Evolutionary conservation across 2,113 vertebrate genomes (phyloP).

Genomic region (Lycaon pictus): DNA sequence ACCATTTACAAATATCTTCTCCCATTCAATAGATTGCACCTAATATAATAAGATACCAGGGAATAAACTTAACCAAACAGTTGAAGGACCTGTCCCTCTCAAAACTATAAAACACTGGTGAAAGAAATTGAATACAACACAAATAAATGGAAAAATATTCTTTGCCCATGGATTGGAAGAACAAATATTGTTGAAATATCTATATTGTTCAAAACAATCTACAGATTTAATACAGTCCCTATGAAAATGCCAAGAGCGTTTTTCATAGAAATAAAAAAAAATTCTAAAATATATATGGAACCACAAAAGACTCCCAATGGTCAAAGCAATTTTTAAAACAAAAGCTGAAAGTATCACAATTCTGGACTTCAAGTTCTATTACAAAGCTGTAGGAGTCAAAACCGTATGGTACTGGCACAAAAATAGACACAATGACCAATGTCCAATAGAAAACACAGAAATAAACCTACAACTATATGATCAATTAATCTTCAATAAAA

Average conservation of each 20-base stretch:
- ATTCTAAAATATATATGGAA: background rate
- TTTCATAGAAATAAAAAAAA: background rate
- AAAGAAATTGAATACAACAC: background rate
- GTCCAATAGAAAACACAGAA: background rate
- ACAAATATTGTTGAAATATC: background rate
- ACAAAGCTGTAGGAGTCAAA: background rate
- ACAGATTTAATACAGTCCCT: background rate
- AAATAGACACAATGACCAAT: background rate
- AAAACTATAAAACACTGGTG: background rate
- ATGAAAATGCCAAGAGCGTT: background rate
- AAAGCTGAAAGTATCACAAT: background rate
- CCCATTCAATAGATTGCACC: background rate
- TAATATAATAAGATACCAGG: background rate
- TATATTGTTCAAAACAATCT: background rate
- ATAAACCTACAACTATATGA: background rate
- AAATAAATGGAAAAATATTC: background rate
- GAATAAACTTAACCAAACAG: background rate
- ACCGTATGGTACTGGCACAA: background rate
- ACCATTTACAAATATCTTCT: background rate
- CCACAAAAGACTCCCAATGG: background rate
- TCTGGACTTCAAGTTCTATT: background rate
- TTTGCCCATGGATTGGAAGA: background rate
- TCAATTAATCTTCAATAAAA: background rate
- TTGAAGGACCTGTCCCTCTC: background rate
- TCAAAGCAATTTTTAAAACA: background rate